Percentiles rank a stretch among this genome's conserved stretches.
These are phyloP conservation scores for Nezara viridula DNA, from an alignment of 2,888 invertebrate species.

Conservation along the genomic window DNA sequence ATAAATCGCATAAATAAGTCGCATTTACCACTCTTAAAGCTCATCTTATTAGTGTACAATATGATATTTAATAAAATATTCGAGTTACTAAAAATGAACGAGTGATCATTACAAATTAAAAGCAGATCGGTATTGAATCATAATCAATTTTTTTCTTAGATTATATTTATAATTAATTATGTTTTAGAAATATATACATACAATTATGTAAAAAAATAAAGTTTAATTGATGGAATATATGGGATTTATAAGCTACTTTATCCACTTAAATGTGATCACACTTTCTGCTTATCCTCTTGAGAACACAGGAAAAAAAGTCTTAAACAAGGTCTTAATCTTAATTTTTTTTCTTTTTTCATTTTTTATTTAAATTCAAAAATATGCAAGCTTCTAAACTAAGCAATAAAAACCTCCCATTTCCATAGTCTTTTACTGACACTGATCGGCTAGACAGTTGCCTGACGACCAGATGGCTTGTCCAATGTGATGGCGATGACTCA, in stretches of 20 bases:
- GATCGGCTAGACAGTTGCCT: conserved; percentile 44
- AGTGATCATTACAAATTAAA: conserved; percentile 18
- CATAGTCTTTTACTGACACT: neutral
- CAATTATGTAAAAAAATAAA: conserved; percentile 57
- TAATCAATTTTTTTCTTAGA: conserved; percentile 29
- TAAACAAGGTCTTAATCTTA: conserved; percentile 11
- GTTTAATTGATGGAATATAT: conserved; percentile 54
- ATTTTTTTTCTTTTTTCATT: neutral
- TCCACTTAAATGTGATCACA: conserved; percentile 56
- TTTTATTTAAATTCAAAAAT: conserved; percentile 32
- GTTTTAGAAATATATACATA: conserved; percentile 54
- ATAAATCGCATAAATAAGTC: too few relatives aligned
- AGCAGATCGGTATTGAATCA: neutral
- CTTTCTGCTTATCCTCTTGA: conserved; percentile 41
- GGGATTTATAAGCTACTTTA: conserved; percentile 43
- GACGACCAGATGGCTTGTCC: conserved; percentile 47
- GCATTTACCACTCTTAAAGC: conserved; percentile 41
- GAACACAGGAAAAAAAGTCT: conserved; percentile 42
- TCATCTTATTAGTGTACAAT: conserved; percentile 40
- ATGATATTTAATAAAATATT: conserved; percentile 37
- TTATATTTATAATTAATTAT: conserved; percentile 49
- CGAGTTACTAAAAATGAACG: neutral
- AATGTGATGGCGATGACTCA: conserved; percentile 65
- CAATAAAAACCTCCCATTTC: conserved; percentile 43
- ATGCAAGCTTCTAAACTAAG: conserved; percentile 46